Evolutionary conservation across 1,140 invertebrate genomes (phyloP), one percentile per base, ranked within the genome.

Genomic region (Bradynema listronoti): DNA sequence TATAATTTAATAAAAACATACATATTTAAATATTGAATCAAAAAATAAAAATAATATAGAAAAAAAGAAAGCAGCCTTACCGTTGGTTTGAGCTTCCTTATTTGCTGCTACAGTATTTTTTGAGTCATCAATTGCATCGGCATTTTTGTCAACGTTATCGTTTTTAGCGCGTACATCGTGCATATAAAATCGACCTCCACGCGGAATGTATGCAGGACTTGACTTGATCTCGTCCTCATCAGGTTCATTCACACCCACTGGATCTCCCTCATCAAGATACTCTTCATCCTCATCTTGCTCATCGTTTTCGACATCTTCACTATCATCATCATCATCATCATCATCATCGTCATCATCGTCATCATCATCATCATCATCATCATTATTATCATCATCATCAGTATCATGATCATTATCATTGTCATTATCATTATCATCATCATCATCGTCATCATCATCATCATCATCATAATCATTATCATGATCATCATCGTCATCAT

Each of bases 171-270:
- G 56, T n/a, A 34, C 55, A 43, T 57, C 56, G 56, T 57, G 56
- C 56, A 57, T 57, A 16, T 57, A 57, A 27, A 57, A 57, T 19
- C 34, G 25, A n/a, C 56, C 56, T 16, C 33, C 54, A 11, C 39
- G 25, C 14, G 56, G 56, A 29, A 57, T 57, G 58, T 60, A 57
- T 7, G 56, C 56, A 3, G 56, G 56, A 16, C n/a, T 19, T 2
- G 25, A n/a, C 55, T 57, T 57, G 14, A 60, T 33, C 16, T 57
- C 4, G 19, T 57, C 56, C 24, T 57, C 56, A 32, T 57, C 56
- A 9, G 39, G 39, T 3, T 57, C 56, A 19, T 57, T 4, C 32
- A 47, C 34, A 4, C 34, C 9, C 3, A 27, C 49, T 4, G 24
- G 6, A 27, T 30, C 49, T 4, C 34, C 9, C 14, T 55, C 52